Evolutionary conservation across 2,888 invertebrate species (phyloP), one percentile per base, ranked within the genome.

Genomic region (Sesia apiformis): DNA sequence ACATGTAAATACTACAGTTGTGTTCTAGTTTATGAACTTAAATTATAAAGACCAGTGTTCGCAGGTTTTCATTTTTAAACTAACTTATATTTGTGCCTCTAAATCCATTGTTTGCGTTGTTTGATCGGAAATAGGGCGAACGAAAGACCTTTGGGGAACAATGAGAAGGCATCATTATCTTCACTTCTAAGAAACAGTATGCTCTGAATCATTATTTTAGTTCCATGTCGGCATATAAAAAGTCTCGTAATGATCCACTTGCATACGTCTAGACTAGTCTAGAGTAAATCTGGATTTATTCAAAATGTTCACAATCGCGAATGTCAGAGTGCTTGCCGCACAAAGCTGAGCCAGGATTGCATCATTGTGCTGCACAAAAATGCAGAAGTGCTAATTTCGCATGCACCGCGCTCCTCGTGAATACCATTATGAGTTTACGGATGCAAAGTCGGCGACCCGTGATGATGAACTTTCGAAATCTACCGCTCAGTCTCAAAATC

Each of bases 281-380:
- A 69, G 69, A 75, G 66, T 60, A 67, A 74, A 77, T 75, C 76
- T 75, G 70, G 67, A 65, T 78, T 80, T 74, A 83, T 86, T 81
- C 76, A 81, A 74, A 80, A 78, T 74, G 72, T 76, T 79, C 77
- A 78, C 80, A 78, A 82, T 80, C 72, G 69, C 69, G 72, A 73
- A 77, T 73, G 71, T 46, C 7, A 70, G 72, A 65, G 70, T 70
- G 73, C 73, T 74, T 71, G 69, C 70, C 71, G 70, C 66, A 84
- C 81, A 85, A 86, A 84, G 81, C 72, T 65, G 74, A 74, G 75
- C 68, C 67, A 69, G 70, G 77, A 82, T 86, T 84, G 78, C 83
- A 78, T 84, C 82, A 85, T 84, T 84, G 84, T 86, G 74, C 73
- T 71, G 61, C 70, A 83, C 79, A 84, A 85, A 86, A 85, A 83